A percentile compares a stretch with the other conserved stretches of the same genome.
These are phyloP conservation scores for Sebastes glaucus DNA, from an alignment of 2,797 vertebrate genomes.

Conservation along the genomic window DNA sequence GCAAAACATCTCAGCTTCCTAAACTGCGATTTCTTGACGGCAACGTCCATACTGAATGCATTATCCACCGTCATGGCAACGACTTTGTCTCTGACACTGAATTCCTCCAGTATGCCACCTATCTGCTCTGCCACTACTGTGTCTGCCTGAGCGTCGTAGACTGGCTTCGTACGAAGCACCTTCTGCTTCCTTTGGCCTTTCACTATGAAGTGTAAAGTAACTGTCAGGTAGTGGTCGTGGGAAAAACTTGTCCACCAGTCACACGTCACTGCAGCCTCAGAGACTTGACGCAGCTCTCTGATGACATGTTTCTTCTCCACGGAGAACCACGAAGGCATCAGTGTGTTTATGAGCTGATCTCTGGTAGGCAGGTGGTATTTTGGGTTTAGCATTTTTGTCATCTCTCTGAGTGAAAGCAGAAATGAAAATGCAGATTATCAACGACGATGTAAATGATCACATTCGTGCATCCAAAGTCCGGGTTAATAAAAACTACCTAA, in stretches of 20 bases:
- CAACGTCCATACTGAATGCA: background rate
- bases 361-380: conserved; percentile 9
- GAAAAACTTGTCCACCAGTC: background rate
- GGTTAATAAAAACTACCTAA: background rate
- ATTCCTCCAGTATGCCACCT: background rate
- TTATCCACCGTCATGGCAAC: background rate
- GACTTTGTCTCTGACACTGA: background rate
- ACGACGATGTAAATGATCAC: background rate
- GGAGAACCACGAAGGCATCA: conserved; percentile 1
- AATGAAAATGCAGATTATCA: background rate
- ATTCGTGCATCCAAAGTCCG: background rate
- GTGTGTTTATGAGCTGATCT: background rate
- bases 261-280: conserved; percentile 4
- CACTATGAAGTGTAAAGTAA: background rate
- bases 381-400: background rate
- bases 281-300: background rate
- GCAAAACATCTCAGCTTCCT: conserved; percentile 20
- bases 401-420: background rate
- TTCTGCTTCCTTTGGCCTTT: background rate
- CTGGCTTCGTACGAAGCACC: background rate
- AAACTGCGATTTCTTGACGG: background rate
- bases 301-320: background rate
- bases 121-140: background rate
- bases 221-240: background rate
- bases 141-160: background rate